A percentile compares a stretch with the other conserved stretches of the same genome.
These are phyloP conservation scores for Stegodyphus mimosarum DNA, from an alignment of 1,140 invertebrate genomes.

Conservation along the genomic window DNA sequence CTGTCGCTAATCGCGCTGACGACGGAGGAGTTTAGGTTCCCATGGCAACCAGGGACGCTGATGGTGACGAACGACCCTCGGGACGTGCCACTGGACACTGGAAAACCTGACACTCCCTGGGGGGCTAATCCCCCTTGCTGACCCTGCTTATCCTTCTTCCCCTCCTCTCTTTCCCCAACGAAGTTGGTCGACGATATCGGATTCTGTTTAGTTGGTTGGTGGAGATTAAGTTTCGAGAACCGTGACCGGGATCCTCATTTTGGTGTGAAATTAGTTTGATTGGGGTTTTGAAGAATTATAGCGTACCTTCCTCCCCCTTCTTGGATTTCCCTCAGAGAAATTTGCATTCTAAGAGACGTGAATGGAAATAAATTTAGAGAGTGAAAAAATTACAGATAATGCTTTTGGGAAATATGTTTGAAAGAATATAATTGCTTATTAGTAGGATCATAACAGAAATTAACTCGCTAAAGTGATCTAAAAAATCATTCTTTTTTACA, in stretches of 20 bases:
- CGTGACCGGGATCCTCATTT: slow-evolving; percentile 4
- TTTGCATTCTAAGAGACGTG: too few species aligned
- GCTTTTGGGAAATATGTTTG: too few species aligned
- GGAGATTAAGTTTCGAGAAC: slow-evolving; percentile 25
- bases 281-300: background rate
- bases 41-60: slow-evolving; percentile 34
- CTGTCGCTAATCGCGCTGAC: slow-evolving; percentile 28
- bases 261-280: slow-evolving; percentile 4
- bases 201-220: slow-evolving; percentile 32
- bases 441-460: too few species aligned
- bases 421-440: too few species aligned
- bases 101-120: slow-evolving; percentile 52
- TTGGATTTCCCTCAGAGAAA: too few species aligned
- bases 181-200: slow-evolving; percentile 15
- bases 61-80: slow-evolving; percentile 53
- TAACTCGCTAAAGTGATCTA: too few species aligned
- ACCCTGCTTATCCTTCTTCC: slow-evolving; percentile 11
- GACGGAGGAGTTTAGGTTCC: slow-evolving; percentile 28
- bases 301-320: background rate
- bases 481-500: too few species aligned
- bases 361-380: too few species aligned
- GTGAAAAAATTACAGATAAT: too few species aligned
- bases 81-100: slow-evolving; percentile 52
- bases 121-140: slow-evolving; percentile 24
- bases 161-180: background rate